Conservation (phyloP, 2,888 invertebrate genomes). For the Phymatocera aterrima region DNA sequence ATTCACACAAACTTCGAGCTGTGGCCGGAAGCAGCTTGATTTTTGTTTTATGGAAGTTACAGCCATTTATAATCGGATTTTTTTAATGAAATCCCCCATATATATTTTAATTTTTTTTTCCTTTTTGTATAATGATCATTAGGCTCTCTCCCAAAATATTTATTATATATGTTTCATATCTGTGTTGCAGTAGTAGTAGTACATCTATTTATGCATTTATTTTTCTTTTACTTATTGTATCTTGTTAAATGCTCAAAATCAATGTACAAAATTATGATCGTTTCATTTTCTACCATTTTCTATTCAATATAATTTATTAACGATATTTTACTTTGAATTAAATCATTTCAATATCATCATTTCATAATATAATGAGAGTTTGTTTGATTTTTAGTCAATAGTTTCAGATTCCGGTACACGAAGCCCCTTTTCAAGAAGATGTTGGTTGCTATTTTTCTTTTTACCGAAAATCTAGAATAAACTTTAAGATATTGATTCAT, state of each 20-base stretch:
- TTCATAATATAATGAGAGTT: background rate
- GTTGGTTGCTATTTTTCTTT: background rate
- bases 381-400: background rate
- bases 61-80: no score
- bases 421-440: background rate
- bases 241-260: conserved; percentile 42
- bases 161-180: conserved; percentile 8
- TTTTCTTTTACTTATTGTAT: background rate
- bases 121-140: conserved; percentile 9
- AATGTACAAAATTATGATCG: conserved; percentile 42
- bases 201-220: background rate
- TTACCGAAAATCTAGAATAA: conserved; percentile 4
- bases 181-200: conserved; percentile 9
- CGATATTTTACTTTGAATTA: conserved; percentile 24
- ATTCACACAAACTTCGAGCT: no score
- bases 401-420: background rate
- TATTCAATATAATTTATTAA: conserved; percentile 5
- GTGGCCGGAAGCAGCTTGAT: no score
- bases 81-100: no score
- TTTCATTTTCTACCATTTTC: no score
- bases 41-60: no score
- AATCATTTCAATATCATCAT: background rate
- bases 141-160: conserved; percentile 33
- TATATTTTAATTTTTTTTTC: background rate
- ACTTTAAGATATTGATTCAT: conserved; percentile 20